Evolutionary conservation across 2,113 vertebrate species (phyloP).

Genomic region (Petroica traversi): DNA sequence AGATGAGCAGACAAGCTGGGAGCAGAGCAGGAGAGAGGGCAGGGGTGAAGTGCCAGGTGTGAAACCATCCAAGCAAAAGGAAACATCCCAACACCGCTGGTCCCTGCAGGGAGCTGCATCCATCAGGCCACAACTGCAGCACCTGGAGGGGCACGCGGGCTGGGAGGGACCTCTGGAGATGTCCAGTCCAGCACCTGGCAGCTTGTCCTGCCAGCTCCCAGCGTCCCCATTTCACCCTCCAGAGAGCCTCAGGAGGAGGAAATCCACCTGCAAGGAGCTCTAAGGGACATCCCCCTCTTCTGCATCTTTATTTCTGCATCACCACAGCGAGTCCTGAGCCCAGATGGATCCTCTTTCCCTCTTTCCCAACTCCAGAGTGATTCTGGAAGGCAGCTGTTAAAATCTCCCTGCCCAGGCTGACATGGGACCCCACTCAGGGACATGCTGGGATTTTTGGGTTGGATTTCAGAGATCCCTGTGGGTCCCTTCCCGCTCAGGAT

Average conservation of each 20-base stretch:
- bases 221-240: not conserved
- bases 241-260: not conserved
- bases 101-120: not conserved
- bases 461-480: not conserved
- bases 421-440: not conserved
- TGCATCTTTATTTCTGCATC: not conserved
- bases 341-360: not conserved
- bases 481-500: not conserved
- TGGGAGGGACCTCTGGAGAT: not conserved
- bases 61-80: not conserved
- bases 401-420: not conserved
- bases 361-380: not conserved
- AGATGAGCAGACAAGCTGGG: not conserved
- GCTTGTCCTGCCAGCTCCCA: not conserved
- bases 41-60: not conserved
- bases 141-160: not conserved
- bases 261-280: not conserved
- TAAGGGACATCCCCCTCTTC: rapidly evolving
- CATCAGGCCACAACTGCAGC: not conserved
- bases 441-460: rapidly evolving
- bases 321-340: not conserved
- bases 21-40: not conserved
- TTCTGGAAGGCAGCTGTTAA: not conserved
- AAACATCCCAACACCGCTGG: not conserved
- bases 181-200: not conserved